Base-by-base conservation (phyloP, 2,113 vertebrate genomes). In the Helogale parvula region DNA sequence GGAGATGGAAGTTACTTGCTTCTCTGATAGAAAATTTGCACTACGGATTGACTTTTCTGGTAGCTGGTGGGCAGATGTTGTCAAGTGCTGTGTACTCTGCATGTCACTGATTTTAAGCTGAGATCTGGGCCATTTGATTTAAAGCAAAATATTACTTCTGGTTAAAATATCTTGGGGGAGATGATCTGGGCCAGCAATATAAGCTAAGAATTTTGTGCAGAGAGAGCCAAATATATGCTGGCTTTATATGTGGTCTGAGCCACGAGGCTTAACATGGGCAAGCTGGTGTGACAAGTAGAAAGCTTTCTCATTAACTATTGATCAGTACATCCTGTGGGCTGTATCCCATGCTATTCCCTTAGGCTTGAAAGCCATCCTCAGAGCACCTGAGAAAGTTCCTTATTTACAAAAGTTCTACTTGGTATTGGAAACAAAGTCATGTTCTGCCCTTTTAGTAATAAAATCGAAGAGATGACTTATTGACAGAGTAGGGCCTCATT, bases 131-230 rank as follows among this genome's bases (percentile, higher is more conserved):
- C 65, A 72, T 54, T 66, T 84, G 77, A 65, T 86, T 96, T 88
- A 81, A 97, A 94, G 81, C n/a, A 69, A 93, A 54, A 35, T 88
- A 74, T 68, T 97, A 83, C 85, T 95, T 96, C 68, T 71, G 41
- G 23, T 65, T 95, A 72, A 97, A 91, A 38, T 94, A 74, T 77
- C 85, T 96, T 74, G 45, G 86, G 50, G 52, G 72, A 86, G 74
- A 41, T 87, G 2, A 85, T 94, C 33, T 60, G 52, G 85, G 72
- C 45, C 41, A 77, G 66, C 45, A 84, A 21, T 52, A 3, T 45
- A 87, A 93, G 41, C 35, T 92, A 74, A n/a, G 47, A 89, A 66
- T 81, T 82, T 38, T 52, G 38, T 69, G n/a, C 23, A 69, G 52
- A 65, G 54, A 29, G 19, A 31, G 15, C 17, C 3, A 57, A 69